Percentiles rank a stretch among this genome's conserved stretches.
Conservation (phyloP, 30 jellyfish, hydroid and myxozoan genomes). For the Aurelia sp. region DNA sequence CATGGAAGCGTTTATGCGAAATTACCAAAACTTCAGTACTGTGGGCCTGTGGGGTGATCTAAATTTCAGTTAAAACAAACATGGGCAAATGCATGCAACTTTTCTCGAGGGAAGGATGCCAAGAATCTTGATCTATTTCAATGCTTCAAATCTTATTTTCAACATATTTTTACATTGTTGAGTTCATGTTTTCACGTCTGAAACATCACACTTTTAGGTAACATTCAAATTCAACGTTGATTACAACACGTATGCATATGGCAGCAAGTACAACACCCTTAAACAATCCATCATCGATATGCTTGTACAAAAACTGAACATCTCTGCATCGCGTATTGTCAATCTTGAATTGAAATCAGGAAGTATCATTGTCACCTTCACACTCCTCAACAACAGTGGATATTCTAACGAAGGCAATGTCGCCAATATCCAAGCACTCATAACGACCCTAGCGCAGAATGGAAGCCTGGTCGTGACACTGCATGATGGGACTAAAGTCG, state of each 20-base stretch:
- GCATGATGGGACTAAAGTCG: conserved; percentile 1
- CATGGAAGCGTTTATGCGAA: too few relatives aligned
- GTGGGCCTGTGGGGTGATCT: too few relatives aligned
- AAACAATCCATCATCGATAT: conserved; percentile 28
- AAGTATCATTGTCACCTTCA: conserved; percentile 62
- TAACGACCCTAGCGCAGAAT: conserved; percentile 31
- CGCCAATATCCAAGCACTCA: background rate
- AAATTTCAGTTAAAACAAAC: too few relatives aligned
- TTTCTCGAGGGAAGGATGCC: too few relatives aligned
- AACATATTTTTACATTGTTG: too few relatives aligned
- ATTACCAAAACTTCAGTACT: too few relatives aligned
- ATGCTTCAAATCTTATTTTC: too few relatives aligned
- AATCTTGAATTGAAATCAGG: conserved; percentile 53
- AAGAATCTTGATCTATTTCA: too few relatives aligned
- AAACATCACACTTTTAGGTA: conserved; percentile 4
- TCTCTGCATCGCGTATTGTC: conserved; percentile 48
- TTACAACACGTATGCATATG: conserved; percentile 17
- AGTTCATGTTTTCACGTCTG: background rate
- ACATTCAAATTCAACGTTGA: conserved; percentile 50
- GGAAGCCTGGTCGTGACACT: conserved; percentile 39
- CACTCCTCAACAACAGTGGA: conserved; percentile 51
- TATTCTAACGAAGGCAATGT: conserved; percentile 11
- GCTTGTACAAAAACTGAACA: conserved; percentile 36
- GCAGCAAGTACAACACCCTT: background rate
- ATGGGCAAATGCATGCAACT: too few relatives aligned